A percentile compares a stretch with the other conserved stretches of the same genome.
Conservation (phyloP, 2,113 vertebrate genomes). For the Pao palembangensis region DNA sequence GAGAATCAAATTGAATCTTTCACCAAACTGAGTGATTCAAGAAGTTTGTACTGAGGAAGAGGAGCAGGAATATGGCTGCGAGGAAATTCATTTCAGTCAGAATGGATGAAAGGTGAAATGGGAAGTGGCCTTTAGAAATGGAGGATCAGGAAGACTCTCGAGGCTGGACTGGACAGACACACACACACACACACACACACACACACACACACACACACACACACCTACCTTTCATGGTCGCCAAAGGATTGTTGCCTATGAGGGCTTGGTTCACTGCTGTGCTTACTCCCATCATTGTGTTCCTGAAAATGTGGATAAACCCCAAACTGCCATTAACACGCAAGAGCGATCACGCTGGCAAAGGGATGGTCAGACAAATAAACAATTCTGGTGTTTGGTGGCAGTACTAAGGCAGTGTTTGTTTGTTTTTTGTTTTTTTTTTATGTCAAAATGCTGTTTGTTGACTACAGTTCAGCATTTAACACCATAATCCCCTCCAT, state of each 20-base stretch:
- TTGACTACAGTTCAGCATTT: too few species aligned
- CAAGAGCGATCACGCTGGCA: slow-evolving; percentile 14
- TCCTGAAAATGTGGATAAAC: slow-evolving; percentile 74
- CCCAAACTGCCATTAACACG: slow-evolving; percentile 12
- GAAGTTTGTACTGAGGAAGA: slow-evolving; percentile 42
- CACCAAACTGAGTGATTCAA: slow-evolving; percentile 50
- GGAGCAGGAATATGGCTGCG: slow-evolving; percentile 13
- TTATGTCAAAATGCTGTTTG: too few species aligned
- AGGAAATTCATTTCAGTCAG: slow-evolving; percentile 49
- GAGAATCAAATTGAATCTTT: slow-evolving; percentile 63
- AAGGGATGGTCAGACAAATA: slow-evolving; percentile 23
- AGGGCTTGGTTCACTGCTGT: slow-evolving; percentile 87
- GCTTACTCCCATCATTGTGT: slow-evolving; percentile 87
- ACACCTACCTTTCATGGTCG: slow-evolving; percentile 90
- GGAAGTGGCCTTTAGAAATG: slow-evolving; percentile 52
- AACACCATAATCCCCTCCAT: too few species aligned
- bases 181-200: slow-evolving; percentile 20
- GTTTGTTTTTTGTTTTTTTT: too few species aligned
- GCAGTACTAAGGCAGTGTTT: not conserved
- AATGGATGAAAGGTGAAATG: slow-evolving; percentile 56
- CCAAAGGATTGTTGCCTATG: slow-evolving; percentile 85
- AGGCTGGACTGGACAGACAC: slow-evolving; percentile 9
- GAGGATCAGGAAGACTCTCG: slow-evolving; percentile 23
- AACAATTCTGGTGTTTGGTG: not conserved
- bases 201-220: slow-evolving; percentile 10